Evolutionary conservation across 1,140 invertebrate genomes (phyloP).

Genomic region (Ridgeia piscesae): DNA sequence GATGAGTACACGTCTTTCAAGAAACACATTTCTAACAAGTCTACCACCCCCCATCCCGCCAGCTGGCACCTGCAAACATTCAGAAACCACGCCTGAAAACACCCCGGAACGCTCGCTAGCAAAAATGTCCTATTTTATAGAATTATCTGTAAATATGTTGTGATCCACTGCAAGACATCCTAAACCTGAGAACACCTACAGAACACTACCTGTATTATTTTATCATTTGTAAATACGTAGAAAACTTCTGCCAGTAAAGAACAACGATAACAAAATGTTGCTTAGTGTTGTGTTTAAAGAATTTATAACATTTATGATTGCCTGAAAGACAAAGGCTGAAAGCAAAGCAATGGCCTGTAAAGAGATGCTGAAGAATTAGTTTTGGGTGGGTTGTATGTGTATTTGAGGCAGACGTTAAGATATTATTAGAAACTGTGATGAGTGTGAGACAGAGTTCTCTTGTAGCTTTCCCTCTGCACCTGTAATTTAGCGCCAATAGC

Average conservation of each 20-base stretch:
- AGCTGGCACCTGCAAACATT: neutral
- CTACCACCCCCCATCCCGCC: neutral
- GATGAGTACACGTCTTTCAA: conserved; percentile 10
- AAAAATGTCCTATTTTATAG: neutral
- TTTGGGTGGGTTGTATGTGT: neutral
- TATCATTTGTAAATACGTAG: neutral
- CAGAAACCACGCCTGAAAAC: neutral
- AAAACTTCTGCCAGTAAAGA: neutral
- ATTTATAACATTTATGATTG: neutral
- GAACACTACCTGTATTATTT: neutral
- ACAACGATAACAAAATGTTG: neutral
- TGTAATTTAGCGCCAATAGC: neutral
- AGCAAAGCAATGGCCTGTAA: conserved; percentile 4
- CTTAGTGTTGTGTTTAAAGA: neutral
- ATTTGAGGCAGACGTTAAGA: neutral
- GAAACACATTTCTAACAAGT: neutral
- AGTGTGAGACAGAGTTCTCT: neutral
- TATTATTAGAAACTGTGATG: neutral
- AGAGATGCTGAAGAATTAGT: conserved; percentile 1
- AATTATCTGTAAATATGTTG: neutral
- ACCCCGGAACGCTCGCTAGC: neutral
- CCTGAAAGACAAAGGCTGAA: neutral
- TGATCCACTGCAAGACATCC: neutral
- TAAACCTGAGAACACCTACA: neutral
- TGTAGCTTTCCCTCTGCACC: neutral